Conservation (phyloP, 2,888 invertebrate genomes). For the Cataglyphis rosenhaueri region DNA sequence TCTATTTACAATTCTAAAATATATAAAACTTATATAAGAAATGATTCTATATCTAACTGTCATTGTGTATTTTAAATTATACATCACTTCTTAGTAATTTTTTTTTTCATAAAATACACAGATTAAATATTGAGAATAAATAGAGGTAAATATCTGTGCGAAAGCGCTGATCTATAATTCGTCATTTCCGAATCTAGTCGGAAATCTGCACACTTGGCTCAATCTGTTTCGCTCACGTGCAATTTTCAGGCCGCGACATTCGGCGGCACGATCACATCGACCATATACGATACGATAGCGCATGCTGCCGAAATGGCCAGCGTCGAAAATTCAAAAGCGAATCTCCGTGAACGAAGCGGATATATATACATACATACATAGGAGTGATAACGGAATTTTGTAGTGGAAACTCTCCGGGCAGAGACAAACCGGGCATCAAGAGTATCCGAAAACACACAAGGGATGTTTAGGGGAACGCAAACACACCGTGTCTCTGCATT, state of each 20-base stretch:
- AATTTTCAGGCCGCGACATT: conserved; percentile 14
- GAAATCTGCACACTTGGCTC: not conserved
- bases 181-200: not conserved
- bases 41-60: not conserved
- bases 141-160: not conserved
- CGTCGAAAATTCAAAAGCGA: conserved; percentile 68
- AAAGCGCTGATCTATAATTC: not conserved
- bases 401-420: conserved; percentile 70
- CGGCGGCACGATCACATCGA: conserved; percentile 34
- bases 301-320: conserved; percentile 24
- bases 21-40: not conserved
- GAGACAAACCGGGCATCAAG: conserved; percentile 80
- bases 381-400: conserved; percentile 72
- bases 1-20: not conserved
- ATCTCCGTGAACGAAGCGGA: conserved; percentile 60
- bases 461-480: conserved; percentile 83
- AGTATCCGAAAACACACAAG: conserved; percentile 79
- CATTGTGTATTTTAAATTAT: not conserved
- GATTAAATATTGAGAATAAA: not conserved
- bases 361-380: conserved; percentile 44
- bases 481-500: conserved; percentile 83
- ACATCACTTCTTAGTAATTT: not conserved
- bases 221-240: conserved; percentile 5
- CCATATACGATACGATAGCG: conserved; percentile 6
- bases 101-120: not conserved